Percentiles rank a stretch among this genome's conserved stretches.
Evolutionary conservation across 1,140 invertebrate species (phyloP).

Genomic region (Leptinotarsa undecemlineata): DNA sequence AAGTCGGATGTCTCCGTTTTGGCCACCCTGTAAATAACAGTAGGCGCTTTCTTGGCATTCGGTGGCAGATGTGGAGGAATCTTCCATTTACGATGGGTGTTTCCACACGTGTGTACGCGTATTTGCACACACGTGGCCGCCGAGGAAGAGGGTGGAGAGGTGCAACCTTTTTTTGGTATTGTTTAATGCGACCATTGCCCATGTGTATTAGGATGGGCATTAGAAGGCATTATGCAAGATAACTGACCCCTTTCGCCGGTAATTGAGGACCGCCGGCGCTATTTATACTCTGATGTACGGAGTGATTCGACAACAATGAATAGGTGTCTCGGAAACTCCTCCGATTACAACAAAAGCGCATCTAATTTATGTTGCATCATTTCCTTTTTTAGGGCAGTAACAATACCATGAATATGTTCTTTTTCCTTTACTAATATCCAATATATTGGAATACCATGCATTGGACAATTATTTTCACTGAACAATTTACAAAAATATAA

Average conservation of each 20-base stretch:
- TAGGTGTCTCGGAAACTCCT: too few species aligned
- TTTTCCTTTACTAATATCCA: too few species aligned
- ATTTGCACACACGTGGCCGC: constrained; percentile 2
- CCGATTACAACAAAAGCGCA: too few species aligned
- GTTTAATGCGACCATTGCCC: constrained; percentile 4
- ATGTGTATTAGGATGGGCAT: neutral
- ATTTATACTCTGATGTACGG: neutral
- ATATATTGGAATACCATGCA: too few species aligned
- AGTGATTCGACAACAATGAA: neutral
- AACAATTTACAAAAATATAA: too few species aligned
- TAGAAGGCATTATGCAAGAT: neutral
- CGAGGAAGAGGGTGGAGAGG: neutral
- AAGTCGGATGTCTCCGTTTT: too few species aligned
- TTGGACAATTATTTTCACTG: too few species aligned
- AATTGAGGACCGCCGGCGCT: neutral
- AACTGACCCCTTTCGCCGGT: neutral
- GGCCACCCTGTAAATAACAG: too few species aligned
- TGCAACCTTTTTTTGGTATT: neutral
- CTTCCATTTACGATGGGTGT: neutral
- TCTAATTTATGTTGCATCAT: too few species aligned
- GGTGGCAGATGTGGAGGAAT: neutral
- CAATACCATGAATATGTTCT: too few species aligned
- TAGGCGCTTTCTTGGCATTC: neutral
- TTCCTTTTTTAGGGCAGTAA: too few species aligned
- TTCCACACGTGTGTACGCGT: constrained; percentile 1